Evolutionary conservation across 2,797 vertebrate genomes (phyloP).

Genomic region (Manis javanica): DNA sequence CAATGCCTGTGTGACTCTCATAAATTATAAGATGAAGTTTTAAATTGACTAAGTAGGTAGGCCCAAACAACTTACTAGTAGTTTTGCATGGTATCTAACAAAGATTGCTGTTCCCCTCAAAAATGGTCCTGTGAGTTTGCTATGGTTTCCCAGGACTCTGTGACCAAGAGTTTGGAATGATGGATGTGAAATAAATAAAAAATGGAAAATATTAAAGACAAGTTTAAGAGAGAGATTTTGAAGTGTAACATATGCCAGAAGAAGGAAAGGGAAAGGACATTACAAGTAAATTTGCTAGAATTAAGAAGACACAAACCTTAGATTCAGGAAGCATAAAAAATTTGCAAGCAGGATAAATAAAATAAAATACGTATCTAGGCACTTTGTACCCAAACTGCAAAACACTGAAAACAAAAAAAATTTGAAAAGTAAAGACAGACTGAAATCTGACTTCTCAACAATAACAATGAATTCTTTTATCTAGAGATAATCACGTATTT

Average conservation of each 20-base stretch:
- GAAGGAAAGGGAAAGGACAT: background rate
- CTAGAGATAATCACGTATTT: background rate
- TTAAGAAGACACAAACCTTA: background rate
- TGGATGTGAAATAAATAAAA: background rate
- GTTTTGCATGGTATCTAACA: background rate
- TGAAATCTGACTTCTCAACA: background rate
- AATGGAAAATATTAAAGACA: background rate
- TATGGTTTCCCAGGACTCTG: background rate
- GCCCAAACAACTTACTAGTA: background rate
- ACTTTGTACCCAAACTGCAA: background rate
- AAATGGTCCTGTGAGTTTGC: background rate
- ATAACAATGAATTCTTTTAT: background rate
- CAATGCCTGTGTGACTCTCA: background rate
- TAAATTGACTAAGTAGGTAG: background rate
- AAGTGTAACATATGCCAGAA: background rate
- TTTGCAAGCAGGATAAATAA: background rate
- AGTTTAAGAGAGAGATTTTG: background rate
- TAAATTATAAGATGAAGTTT: background rate
- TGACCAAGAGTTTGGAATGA: background rate
- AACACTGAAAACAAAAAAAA: background rate
- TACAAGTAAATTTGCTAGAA: background rate
- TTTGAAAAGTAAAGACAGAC: background rate
- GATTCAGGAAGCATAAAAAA: background rate
- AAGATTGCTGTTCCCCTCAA: background rate
- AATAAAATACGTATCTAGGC: background rate